Percentiles rank a stretch among this genome's conserved stretches.
Evolutionary conservation across 2,797 vertebrate species (phyloP).

Genomic region (Coilia nasus): DNA sequence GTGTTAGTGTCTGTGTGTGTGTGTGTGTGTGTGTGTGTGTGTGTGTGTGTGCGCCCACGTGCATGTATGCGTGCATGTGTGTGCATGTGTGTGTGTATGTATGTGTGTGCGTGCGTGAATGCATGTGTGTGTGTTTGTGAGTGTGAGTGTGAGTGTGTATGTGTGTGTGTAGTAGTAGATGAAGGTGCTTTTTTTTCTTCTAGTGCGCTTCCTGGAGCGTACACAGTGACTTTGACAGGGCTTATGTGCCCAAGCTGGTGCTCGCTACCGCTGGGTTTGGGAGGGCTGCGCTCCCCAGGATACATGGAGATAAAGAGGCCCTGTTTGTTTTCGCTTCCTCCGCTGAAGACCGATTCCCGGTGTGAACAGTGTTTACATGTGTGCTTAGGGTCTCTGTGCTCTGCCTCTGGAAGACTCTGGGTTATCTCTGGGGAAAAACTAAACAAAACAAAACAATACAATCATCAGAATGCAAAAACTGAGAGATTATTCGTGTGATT

Average conservation of each 20-base stretch:
- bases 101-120: neutral
- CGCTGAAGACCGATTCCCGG: neutral
- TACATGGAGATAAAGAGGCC: neutral
- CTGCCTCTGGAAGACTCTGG: neutral
- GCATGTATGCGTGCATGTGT: neutral
- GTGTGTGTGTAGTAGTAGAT: neutral
- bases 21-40: neutral
- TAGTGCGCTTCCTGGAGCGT: neutral
- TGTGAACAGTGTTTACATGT: neutral
- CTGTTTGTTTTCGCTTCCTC: neutral
- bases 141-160: neutral
- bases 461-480: neutral
- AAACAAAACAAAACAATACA: neutral
- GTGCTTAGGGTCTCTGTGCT: neutral
- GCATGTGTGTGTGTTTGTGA: neutral
- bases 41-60: neutral
- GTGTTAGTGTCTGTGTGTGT: neutral
- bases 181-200: neutral
- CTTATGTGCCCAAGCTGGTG: neutral
- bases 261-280: neutral
- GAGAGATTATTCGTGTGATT: neutral
- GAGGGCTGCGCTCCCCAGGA: neutral
- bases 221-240: neutral
- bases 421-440: neutral
- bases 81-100: neutral